Percentiles rank a stretch among this genome's conserved stretches.
phyloP scores from a whole-genome alignment of 2,797 vertebrate species.

The Acrocephalus scirpaceus region DNA sequence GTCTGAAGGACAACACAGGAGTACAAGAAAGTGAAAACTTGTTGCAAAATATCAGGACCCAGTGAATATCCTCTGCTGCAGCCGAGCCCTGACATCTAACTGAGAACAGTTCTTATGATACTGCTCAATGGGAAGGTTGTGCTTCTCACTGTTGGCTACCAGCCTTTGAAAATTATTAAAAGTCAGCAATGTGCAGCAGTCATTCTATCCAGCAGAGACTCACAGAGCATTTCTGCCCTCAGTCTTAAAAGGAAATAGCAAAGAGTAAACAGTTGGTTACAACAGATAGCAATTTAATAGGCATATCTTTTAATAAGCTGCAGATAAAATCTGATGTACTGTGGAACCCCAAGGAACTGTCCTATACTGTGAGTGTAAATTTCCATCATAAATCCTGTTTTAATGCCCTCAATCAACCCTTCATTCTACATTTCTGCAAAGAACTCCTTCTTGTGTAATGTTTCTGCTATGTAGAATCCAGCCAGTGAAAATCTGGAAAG shows the following conservation, averaged over 20 bases:
- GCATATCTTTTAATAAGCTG: not conserved
- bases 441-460: conserved; percentile 40
- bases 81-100: not conserved
- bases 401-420: conserved; percentile 44
- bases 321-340: conserved; percentile 17
- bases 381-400: conserved; percentile 29
- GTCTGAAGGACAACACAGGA: not conserved
- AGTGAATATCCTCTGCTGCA: not conserved
- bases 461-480: conserved; percentile 51
- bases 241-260: conserved; percentile 12
- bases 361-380: not conserved
- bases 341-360: not conserved
- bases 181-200: conserved; percentile 5
- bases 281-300: conserved; percentile 23
- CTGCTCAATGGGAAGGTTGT: conserved; percentile 25
- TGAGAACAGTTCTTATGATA: not conserved
- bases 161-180: conserved; percentile 53
- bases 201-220: conserved; percentile 37
- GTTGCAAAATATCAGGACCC: not conserved
- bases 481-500: conserved; percentile 34
- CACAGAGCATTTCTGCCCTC: conserved; percentile 18
- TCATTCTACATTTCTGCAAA: conserved; percentile 28
- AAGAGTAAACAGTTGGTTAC: conserved; percentile 43
- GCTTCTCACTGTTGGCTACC: conserved; percentile 25
- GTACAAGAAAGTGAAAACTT: not conserved